phyloP scores from a whole-genome alignment of 2,888 invertebrate genomes.

The Drosophila vallismaia region DNA sequence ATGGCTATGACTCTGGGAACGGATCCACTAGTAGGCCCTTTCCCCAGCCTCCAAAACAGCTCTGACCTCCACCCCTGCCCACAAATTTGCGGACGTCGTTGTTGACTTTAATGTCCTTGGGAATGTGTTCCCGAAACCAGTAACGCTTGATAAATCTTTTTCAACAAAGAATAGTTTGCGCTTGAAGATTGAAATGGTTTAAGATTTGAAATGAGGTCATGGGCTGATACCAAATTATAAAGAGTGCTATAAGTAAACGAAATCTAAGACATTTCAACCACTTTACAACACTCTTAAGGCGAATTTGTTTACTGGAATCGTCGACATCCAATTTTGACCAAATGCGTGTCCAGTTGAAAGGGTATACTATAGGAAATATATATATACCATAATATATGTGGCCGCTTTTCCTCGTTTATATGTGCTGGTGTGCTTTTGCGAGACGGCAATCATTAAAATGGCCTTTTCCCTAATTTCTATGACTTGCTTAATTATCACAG shows the following conservation, averaged over 20 bases:
- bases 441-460: constrained; percentile 80
- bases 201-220: constrained; percentile 25
- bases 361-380: constrained; percentile 37
- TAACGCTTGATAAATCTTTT: constrained; percentile 18
- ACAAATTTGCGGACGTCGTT: constrained; percentile 66
- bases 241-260: not conserved
- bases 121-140: constrained; percentile 55
- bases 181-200: constrained; percentile 11
- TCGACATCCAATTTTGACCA: not conserved
- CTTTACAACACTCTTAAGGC: not conserved
- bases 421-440: constrained; percentile 37
- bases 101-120: constrained; percentile 49
- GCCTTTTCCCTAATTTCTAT: constrained; percentile 78
- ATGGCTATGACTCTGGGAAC: constrained; percentile 49
- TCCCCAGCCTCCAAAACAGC: not conserved
- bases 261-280: no score
- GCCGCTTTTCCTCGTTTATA: constrained; percentile 2
- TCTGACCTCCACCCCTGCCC: constrained; percentile 15
- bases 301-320: constrained; percentile 33
- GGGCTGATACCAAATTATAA: constrained; percentile 4
- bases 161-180: not conserved
- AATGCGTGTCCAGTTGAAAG: constrained; percentile 55
- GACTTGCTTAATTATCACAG: constrained; percentile 80
- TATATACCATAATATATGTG: constrained; percentile 14
- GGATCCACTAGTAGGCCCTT: constrained; percentile 26